Evolutionary conservation across 2,113 vertebrate species (phyloP).

Genomic region (Pterocles gutturalis): DNA sequence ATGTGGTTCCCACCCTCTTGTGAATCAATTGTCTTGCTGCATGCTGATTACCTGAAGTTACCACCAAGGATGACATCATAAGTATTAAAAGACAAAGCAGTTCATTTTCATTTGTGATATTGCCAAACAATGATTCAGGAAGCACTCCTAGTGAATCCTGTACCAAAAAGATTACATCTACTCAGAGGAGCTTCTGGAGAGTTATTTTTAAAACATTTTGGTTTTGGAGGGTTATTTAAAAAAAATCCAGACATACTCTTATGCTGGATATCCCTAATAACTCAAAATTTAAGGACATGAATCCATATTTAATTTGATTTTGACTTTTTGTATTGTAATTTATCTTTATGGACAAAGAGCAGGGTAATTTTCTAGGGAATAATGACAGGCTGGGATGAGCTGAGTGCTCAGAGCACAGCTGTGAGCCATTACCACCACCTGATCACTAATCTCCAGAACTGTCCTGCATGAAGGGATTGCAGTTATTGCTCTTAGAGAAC

Average conservation of each 20-base stretch:
- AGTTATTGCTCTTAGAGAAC: background rate
- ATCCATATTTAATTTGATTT: slow-evolving; percentile 1
- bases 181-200: background rate
- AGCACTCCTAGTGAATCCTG: background rate
- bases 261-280: background rate
- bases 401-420: background rate
- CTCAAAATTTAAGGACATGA: background rate
- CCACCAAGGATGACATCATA: background rate
- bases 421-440: slow-evolving; percentile 19
- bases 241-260: background rate
- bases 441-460: slow-evolving; percentile 38
- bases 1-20: background rate
- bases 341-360: slow-evolving; percentile 9
- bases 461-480: background rate
- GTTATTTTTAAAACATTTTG: background rate
- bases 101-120: background rate
- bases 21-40: background rate
- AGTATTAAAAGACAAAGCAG: background rate
- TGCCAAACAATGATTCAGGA: background rate
- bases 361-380: slow-evolving; percentile 10
- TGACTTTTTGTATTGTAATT: background rate
- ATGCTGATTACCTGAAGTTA: background rate
- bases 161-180: background rate
- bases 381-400: background rate
- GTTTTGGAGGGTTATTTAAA: background rate